These are phyloP conservation scores for Piaya cayana DNA, from an alignment of 2,113 vertebrate genomes.

Conservation along the genomic window DNA sequence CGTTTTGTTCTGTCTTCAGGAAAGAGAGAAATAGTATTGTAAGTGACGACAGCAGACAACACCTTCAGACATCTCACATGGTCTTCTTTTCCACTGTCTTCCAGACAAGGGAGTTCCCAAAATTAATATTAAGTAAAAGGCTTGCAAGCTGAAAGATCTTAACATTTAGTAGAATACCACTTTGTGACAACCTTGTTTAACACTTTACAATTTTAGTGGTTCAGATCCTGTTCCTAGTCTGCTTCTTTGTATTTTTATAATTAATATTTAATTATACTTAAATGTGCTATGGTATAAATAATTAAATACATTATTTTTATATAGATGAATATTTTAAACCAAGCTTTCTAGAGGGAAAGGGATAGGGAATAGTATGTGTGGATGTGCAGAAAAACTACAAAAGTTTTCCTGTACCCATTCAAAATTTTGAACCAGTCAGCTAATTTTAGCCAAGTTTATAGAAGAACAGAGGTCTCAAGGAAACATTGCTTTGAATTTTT, in stretches of 20 bases:
- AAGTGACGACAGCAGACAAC: neutral
- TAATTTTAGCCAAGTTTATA: neutral
- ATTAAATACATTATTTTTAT: neutral
- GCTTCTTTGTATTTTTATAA: neutral
- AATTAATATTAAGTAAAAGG: neutral
- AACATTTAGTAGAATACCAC: neutral
- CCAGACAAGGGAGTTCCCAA: neutral
- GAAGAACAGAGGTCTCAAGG: neutral
- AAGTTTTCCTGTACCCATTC: neutral
- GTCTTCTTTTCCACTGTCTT: neutral
- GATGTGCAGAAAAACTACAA: neutral
- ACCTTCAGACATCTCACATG: neutral
- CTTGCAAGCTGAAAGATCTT: neutral
- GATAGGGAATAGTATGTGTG: neutral
- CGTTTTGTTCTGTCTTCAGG: neutral
- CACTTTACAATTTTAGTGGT: neutral
- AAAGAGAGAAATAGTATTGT: neutral
- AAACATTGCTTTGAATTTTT: neutral
- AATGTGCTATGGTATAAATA: neutral
- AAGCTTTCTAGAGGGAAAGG: neutral
- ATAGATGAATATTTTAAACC: neutral
- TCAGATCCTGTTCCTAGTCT: neutral
- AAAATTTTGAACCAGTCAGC: neutral
- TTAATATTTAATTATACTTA: constrained; percentile 38
- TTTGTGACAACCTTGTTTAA: neutral